A percentile compares a stretch with the other conserved stretches of the same genome.
These are phyloP conservation scores for Camelus dromedarius DNA, from an alignment of 2,113 vertebrate genomes.

Conservation along the genomic window DNA sequence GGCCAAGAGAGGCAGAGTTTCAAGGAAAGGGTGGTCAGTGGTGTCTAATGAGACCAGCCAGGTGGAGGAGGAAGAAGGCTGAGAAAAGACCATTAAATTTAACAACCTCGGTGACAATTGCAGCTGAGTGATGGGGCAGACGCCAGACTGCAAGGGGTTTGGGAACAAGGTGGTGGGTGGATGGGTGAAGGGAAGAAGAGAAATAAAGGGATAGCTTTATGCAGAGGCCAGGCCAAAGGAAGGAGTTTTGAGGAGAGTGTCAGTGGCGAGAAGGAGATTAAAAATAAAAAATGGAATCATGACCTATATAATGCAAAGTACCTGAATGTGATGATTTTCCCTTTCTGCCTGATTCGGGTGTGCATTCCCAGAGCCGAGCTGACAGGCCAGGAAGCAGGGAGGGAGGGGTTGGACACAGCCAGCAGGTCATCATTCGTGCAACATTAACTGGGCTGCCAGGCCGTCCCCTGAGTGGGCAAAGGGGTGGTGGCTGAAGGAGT, in stretches of 20 bases:
- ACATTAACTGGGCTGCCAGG: not conserved
- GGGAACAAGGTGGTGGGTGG: slow-evolving; percentile 32
- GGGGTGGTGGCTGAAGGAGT: not conserved
- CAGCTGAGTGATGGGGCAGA: slow-evolving; percentile 53
- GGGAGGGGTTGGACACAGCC: not conserved
- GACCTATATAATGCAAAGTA: not conserved
- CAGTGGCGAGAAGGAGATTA: slow-evolving; percentile 26
- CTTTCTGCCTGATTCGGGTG: not conserved
- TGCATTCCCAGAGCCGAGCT: not conserved
- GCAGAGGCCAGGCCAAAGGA: not conserved
- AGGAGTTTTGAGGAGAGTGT: slow-evolving; percentile 28
- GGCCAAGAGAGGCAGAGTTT: not conserved
- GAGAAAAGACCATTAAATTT: slow-evolving; percentile 53
- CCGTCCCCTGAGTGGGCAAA: not conserved
- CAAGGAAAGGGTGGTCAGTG: slow-evolving; percentile 36
- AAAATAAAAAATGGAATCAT: slow-evolving; percentile 47
- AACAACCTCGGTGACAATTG: slow-evolving; percentile 47
- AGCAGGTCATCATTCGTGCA: not conserved
- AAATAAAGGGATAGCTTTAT: not conserved
- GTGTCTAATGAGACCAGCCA: slow-evolving; percentile 66
- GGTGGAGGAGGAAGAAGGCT: slow-evolving; percentile 56
- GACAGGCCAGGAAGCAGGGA: not conserved
- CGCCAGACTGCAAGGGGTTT: not conserved
- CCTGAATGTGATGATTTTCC: not conserved
- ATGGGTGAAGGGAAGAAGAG: not conserved